Evolutionary conservation across 2,888 invertebrate genomes (phyloP), one percentile per base, ranked within the genome.

Genomic region (Phyllotreta cruciferae): DNA sequence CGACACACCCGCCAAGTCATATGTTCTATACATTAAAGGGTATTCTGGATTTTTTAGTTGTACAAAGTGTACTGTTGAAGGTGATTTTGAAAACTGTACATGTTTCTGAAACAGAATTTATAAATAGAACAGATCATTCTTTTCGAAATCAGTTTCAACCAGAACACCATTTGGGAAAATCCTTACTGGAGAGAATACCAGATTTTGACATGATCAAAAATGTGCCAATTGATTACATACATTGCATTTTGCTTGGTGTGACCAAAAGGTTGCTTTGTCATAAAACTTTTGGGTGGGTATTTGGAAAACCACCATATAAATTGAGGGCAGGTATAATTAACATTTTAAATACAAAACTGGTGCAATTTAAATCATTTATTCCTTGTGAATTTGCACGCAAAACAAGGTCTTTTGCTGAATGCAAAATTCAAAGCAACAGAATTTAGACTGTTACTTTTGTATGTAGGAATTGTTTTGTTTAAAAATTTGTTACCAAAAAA

Each of bases 401-500:
- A 47, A 49, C 66, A 8, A 52, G 61, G 13, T 53, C 66, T 35
- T 37, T 63, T 37, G 14, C 35, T 49, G 66, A 66, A 6, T 66
- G 66, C 56, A 66, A 66, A 56, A 52, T 66, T 61, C 37, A 66
- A 66, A 53, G 66, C 63, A 14, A 60, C 63, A 56, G 66, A 66
- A 49, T 66, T 66, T 56, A 56, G 62, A 56, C 41, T 66, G n/a
- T 56, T 60, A 14, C 38, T 66, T 41, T 55, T 66, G 11, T 66
- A 66, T 49, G 52, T 56, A 36, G 66, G 62, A 42, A 24, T 56
- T 14, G 47, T 66, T 50, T 55, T 66, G 55, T 66, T 66, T 54
- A 53, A 35, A 37, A 60, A 60, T n/a, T 10, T 50, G 36, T 39
- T 62, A 13, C 36, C 56, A 44, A 49, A 34, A 36, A 62, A 56